These are phyloP conservation scores for Cheilosia vernalis DNA, from an alignment of 2,888 invertebrate genomes.

Conservation along the genomic window DNA sequence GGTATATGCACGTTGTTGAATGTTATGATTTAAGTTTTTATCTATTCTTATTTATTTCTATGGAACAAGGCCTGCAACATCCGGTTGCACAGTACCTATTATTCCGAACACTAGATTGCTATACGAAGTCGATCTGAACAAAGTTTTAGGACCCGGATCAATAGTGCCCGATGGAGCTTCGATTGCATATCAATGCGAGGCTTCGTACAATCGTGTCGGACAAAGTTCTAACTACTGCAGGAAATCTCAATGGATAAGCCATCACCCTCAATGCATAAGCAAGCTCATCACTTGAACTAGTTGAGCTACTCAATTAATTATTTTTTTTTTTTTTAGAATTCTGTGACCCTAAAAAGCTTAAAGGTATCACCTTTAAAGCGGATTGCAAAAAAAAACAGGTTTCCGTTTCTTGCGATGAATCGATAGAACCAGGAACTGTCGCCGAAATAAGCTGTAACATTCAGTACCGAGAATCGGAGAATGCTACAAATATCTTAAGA, in stretches of 20 bases:
- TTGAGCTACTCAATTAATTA: not conserved
- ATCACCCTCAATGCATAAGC: conserved; percentile 17
- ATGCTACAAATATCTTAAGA: conserved; percentile 3
- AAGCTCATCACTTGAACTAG: not conserved
- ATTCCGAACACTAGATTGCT: conserved; percentile 19
- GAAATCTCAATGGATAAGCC: conserved; percentile 10
- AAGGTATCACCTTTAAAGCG: conserved; percentile 27
- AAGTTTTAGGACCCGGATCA: not conserved
- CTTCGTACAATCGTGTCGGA: conserved; percentile 24
- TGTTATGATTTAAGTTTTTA: not conserved
- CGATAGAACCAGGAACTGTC: conserved; percentile 65
- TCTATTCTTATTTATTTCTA: not conserved
- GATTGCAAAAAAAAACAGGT: conserved; percentile 40
- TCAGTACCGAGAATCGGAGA: conserved; percentile 28
- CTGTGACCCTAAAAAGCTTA: conserved; percentile 12
- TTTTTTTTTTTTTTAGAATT: conserved; percentile 17
- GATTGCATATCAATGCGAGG: conserved; percentile 19
- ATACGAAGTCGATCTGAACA: not conserved
- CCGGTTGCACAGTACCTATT: conserved; percentile 19
- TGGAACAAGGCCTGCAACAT: not conserved
- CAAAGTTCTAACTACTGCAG: conserved; percentile 12
- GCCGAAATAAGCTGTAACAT: conserved; percentile 63
- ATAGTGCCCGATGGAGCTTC: not conserved
- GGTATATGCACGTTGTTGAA: not conserved
- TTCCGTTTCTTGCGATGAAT: conserved; percentile 54